These are phyloP conservation scores for Perdita meconis DNA, from an alignment of 2,888 invertebrate species.

Conservation along the genomic window DNA sequence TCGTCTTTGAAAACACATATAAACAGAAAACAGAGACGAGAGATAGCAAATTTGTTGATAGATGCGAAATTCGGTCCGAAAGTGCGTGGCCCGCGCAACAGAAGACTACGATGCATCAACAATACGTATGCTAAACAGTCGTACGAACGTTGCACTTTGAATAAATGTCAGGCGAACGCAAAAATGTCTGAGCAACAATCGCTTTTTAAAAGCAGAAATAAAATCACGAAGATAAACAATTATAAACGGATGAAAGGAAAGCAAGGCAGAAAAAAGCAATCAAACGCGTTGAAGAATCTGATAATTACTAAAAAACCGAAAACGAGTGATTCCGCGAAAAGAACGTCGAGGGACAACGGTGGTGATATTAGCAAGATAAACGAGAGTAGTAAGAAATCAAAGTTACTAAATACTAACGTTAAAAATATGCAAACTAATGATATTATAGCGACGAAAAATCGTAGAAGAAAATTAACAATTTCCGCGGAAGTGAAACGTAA, in stretches of 20 bases:
- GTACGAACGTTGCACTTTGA: slow-evolving; percentile 43
- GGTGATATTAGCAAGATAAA: not conserved
- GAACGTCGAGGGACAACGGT: slow-evolving; percentile 7
- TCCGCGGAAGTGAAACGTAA: slow-evolving; percentile 9
- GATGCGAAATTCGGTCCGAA: slow-evolving; percentile 78
- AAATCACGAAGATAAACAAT: slow-evolving; percentile 35
- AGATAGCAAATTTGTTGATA: slow-evolving; percentile 79
- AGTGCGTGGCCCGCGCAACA: slow-evolving; percentile 73
- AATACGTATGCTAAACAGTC: slow-evolving; percentile 43
- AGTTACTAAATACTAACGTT: not conserved
- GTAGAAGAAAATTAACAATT: slow-evolving; percentile 32
- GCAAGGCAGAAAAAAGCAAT: not conserved
- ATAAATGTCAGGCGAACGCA: slow-evolving; percentile 32
- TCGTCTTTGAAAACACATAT: slow-evolving; percentile 56
- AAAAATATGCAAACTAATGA: slow-evolving; percentile 4
- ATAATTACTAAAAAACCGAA: slow-evolving; percentile 8
- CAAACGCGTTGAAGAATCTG: slow-evolving; percentile 30
- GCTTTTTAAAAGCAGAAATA: slow-evolving; percentile 37
- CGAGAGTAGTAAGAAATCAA: slow-evolving; percentile 23
- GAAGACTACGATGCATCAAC: slow-evolving; percentile 63
- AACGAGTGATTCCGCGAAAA: not conserved
- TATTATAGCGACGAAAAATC: not conserved
- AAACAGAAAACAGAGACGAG: slow-evolving; percentile 74
- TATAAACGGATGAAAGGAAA: slow-evolving; percentile 39
- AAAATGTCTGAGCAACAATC: slow-evolving; percentile 31